A percentile compares a stretch with the other conserved stretches of the same genome.
Evolutionary conservation across 2,888 invertebrate species (phyloP).

Genomic region (Drosophila lutescens): DNA sequence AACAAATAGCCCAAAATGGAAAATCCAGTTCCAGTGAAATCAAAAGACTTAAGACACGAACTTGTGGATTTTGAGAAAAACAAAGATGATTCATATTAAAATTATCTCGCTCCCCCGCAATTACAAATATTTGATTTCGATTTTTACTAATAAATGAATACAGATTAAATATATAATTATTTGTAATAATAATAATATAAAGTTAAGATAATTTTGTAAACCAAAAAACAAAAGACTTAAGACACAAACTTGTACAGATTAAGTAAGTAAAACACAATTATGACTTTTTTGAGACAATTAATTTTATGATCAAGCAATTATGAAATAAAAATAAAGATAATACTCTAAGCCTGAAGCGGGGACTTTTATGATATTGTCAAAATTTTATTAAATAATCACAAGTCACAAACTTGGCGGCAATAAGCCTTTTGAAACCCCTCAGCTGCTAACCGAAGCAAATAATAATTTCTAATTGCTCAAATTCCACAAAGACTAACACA

Average conservation of each 20-base stretch:
- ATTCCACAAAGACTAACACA: slow-evolving; percentile 50
- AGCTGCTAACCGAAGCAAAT: slow-evolving; percentile 58
- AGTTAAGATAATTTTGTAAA: too few species aligned
- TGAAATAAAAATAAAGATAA: not conserved
- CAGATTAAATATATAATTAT: too few species aligned
- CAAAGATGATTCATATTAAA: not conserved
- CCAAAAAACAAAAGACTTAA: slow-evolving; percentile 45
- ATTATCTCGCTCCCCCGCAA: not conserved
- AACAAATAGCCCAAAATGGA: slow-evolving; percentile 2
- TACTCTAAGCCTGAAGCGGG: not conserved
- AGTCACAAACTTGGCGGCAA: not conserved
- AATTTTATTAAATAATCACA: slow-evolving; percentile 5
- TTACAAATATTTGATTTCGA: not conserved
- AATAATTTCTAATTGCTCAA: slow-evolving; percentile 78
- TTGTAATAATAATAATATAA: too few species aligned
- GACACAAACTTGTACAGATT: slow-evolving; percentile 44
- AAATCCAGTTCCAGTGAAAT: not conserved
- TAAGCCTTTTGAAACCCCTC: slow-evolving; percentile 19
- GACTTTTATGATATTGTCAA: not conserved
- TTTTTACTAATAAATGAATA: not conserved
- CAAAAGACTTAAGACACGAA: slow-evolving; percentile 8
- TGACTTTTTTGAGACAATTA: not conserved
- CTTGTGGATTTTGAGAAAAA: not conserved
- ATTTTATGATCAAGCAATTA: not conserved
- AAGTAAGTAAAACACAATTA: not conserved